Base-by-base conservation (phyloP, 1,140 invertebrate genomes). In the Lanistes nyassanus region DNA sequence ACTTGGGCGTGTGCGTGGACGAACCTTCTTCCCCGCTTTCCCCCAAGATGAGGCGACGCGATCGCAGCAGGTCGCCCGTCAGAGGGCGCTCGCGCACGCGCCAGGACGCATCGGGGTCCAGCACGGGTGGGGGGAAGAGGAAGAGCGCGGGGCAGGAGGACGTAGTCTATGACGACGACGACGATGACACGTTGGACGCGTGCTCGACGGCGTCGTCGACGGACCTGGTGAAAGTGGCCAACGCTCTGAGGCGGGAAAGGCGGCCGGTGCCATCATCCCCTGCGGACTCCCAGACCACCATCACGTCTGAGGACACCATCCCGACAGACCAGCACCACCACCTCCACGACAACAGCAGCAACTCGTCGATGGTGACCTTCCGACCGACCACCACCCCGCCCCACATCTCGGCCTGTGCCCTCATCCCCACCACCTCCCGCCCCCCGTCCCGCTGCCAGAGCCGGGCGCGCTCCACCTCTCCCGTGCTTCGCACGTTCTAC, bases 201-300 rank as follows among this genome's bases (percentile, higher is more conserved):
- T 53, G 29, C 9, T 72, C 70, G n/a, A 34, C 56, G n/a, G 70
- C 70, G 4, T 72, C 70, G 16, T 72, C 70, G 11, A 72, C 70
- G 1, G 70, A 72, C 26, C 70, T 72, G 16, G 47, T 72, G 19
- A 72, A 72, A 56, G 68, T 70, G 51, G 68, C 68, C 29, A n/a
- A 70, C 51, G 68, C 68, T 3, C 29, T 70, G 31, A 11, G 68
- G 11, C 26, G 68, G 11, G 68, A 70, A 23, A 6, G 62, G 34
- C 29, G 34, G 36, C 21, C n/a, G 6, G 53, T 11, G 9, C 11
- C 19, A 26, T 3, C 31, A 29, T 56, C 68, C 26, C 51, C 68
- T 11, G n/a, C 68, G 31, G 26, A 31, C 47, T 56, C 68, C 68
- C 51, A 34, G 42, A 21, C 68, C 29, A 56, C 68, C 68, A 13